These are phyloP conservation scores for Synanthedon myopaeformis DNA, from an alignment of 2,888 invertebrate species.

Conservation along the genomic window DNA sequence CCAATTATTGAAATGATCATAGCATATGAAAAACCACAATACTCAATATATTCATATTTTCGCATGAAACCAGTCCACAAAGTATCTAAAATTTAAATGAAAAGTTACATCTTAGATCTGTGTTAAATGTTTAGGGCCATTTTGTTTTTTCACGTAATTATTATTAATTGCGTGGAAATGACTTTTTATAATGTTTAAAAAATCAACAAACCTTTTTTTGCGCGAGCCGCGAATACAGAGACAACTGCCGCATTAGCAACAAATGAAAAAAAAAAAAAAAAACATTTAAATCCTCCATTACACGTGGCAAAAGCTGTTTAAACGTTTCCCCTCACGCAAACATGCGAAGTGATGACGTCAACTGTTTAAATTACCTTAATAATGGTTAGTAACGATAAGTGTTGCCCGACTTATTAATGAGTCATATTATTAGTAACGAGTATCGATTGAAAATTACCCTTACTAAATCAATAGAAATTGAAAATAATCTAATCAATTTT, in stretches of 20 bases:
- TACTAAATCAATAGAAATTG: background rate
- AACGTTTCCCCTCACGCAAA: slow-evolving; percentile 10
- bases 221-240: slow-evolving; percentile 3
- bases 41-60: too few species aligned
- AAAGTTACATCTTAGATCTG: too few species aligned
- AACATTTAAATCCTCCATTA: slow-evolving; percentile 6
- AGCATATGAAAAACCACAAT: too few species aligned
- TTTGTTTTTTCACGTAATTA: background rate
- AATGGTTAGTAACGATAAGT: slow-evolving; percentile 12
- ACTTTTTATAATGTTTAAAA: background rate
- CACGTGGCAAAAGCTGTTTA: slow-evolving; percentile 11
- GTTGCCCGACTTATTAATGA: background rate
- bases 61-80: too few species aligned
- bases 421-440: background rate
- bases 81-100: too few species aligned
- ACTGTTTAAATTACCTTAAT: slow-evolving; percentile 15
- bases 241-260: slow-evolving; percentile 6
- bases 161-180: background rate
- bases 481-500: too few species aligned
- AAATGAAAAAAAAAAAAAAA: slow-evolving; percentile 1
- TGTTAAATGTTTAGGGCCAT: background rate
- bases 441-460: background rate
- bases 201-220: background rate
- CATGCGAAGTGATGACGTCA: slow-evolving; percentile 12
- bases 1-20: too few species aligned